Conservation (phyloP, 2,113 vertebrate species). For the Amia ocellicauda region DNA sequence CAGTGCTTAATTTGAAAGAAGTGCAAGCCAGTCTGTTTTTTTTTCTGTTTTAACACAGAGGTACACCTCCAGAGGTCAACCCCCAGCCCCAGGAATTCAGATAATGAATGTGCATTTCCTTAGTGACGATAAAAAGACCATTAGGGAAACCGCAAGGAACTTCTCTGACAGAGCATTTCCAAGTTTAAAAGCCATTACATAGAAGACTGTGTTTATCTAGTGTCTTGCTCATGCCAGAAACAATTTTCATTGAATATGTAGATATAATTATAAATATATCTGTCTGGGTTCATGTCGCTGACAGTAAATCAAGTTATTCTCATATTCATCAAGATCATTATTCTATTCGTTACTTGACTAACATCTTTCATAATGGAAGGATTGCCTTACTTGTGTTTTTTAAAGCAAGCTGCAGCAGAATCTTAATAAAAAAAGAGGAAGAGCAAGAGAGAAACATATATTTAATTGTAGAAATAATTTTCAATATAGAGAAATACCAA, state of each 20-base stretch:
- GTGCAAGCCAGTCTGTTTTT: too few species aligned
- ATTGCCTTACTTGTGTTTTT: too few species aligned
- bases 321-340: neutral
- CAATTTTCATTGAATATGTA: constrained; percentile 1
- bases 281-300: neutral
- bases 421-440: too few species aligned
- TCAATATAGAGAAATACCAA: too few species aligned
- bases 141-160: neutral
- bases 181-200: neutral
- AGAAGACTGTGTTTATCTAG: neutral
- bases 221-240: neutral
- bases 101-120: neutral
- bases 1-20: too few species aligned
- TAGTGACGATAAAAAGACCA: neutral
- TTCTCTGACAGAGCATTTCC: neutral
- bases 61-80: neutral
- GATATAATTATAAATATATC: neutral
- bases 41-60: too few species aligned
- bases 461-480: too few species aligned
- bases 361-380: too few species aligned
- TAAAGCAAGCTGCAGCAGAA: too few species aligned
- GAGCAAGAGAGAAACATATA: too few species aligned
- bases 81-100: neutral
- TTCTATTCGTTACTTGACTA: neutral
- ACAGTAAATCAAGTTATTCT: neutral